Conservation (phyloP, 2,888 invertebrate species). For the Copidosoma aretas region DNA sequence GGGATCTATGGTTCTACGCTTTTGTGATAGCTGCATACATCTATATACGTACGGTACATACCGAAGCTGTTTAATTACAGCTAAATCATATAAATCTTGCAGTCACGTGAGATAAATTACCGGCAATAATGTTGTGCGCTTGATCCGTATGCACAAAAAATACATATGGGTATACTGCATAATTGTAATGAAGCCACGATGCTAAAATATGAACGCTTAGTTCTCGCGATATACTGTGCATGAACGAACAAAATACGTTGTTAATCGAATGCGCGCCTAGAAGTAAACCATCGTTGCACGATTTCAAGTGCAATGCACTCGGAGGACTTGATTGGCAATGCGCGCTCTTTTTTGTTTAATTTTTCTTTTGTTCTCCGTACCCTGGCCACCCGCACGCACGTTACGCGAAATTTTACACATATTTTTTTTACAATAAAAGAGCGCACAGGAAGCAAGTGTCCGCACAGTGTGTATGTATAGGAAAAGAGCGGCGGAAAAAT, state of each 20-base stretch:
- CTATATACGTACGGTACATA: neutral
- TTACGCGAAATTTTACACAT: neutral
- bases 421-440: too few relatives aligned
- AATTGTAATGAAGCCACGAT: too few relatives aligned
- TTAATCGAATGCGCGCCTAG: too few relatives aligned
- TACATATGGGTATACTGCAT: too few relatives aligned
- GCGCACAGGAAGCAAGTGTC: neutral
- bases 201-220: too few relatives aligned
- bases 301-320: neutral
- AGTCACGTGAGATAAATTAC: conserved; percentile 12
- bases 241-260: too few relatives aligned
- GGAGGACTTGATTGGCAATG: neutral
- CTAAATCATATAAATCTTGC: conserved; percentile 18
- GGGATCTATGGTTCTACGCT: too few relatives aligned
- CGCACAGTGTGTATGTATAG: neutral
- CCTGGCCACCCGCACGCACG: neutral
- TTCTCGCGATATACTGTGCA: neutral
- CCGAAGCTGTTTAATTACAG: conserved; percentile 15
- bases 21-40: neutral
- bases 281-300: too few relatives aligned
- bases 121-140: neutral
- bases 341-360: too few relatives aligned
- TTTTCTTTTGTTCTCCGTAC: too few relatives aligned
- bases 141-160: too few relatives aligned
- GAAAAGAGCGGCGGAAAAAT: conserved; percentile 12